Base-by-base conservation (phyloP, 2,888 invertebrate genomes). In the Hypomecis atomaria region DNA sequence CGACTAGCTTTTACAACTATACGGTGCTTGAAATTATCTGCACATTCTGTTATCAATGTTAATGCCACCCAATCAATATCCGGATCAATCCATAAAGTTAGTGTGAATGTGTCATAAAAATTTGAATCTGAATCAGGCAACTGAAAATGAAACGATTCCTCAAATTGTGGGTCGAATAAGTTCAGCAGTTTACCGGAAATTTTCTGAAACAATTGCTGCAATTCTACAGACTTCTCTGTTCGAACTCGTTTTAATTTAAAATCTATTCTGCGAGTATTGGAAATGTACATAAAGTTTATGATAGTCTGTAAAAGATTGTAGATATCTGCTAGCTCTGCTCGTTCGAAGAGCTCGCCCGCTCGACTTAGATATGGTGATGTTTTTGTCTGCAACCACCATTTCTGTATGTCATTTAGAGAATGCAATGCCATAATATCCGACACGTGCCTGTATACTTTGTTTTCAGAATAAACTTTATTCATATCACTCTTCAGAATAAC, bases 241-340 rank as follows among this genome's bases (percentile, higher is more conserved):
- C 11, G 11, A 13, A 13, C 13, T 37, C 8, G 37, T 50, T 37
- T 50, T 4, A 50, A 37, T 50, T 50, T 50, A n/a, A 52, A 33
- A n/a, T 40, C 40, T n/a, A 52, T 52, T 33, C 23, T 40, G 33
- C 10, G 23, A 33, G 40, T 52, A 4, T 42, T 10, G 23, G 33
- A 52, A 11, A 40, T 52, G 48, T 71, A 79, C 75, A 82, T 80
- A 11, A 73, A 69, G 59, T 78, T 74, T 0, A 81, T 67, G 11
- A 82, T 71, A 0, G 78, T 79, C 34, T 82, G 48, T 7, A 82
- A 63, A 38, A 79, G 83, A 55, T 72, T 80, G 6, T 79, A 75
- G 33, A 82, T 71, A 0, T 82, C 78, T 38, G 74, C 79, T 59
- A 71, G 74, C 47, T 78, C 81, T 9, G 82, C 77, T 63, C 71